Base-by-base conservation (phyloP, 2,888 invertebrate species). In the Crioceris asparagi region DNA sequence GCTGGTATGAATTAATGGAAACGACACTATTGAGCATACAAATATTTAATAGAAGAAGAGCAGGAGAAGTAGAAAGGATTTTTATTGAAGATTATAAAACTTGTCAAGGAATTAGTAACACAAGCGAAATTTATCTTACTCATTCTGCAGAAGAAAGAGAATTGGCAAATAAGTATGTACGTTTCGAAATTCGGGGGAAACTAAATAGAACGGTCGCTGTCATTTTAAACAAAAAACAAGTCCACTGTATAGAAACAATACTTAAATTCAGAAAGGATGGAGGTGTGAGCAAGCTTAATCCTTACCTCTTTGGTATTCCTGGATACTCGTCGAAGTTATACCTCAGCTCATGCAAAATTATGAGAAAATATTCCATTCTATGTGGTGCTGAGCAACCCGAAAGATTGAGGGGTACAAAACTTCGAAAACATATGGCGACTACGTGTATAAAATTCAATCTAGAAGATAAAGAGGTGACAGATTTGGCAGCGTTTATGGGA, bases 391-490 rank as follows among this genome's bases (percentile, higher is more conserved):
- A 26, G 17, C 18, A 47, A 17, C 53, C 49, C 5, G 19, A 31
- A 25, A 34, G 45, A 10, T 42, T 55, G 15, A 41, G 46, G 12
- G 48, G 47, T 16, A 52, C 52, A 5, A 36, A 29, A 7, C 32
- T 51, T 5, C 38, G 50, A n/a, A 54, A 51, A 38, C 52, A 53
- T 34, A 49, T 51, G 16, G 53, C 52, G 1, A 51, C 52, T 4
- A 46, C 44, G 11, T 51, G 48, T 14, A 41, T 49, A 12, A 36
- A 46, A 36, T 39, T 51, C 29, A 42, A 45, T 29, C 31, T 55
- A 15, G 29, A 45, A 21, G 51, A 53, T 29, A 38, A 30, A 26
- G 41, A 49, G 44, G 43, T 54, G 2, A 40, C 38, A n/a, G 43
- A 47, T 21, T 26, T 54, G 4, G 48, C 48, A 3, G 49, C 48